phyloP scores from a whole-genome alignment of 2,888 invertebrate species.

The Teleogryllus oceanicus region DNA sequence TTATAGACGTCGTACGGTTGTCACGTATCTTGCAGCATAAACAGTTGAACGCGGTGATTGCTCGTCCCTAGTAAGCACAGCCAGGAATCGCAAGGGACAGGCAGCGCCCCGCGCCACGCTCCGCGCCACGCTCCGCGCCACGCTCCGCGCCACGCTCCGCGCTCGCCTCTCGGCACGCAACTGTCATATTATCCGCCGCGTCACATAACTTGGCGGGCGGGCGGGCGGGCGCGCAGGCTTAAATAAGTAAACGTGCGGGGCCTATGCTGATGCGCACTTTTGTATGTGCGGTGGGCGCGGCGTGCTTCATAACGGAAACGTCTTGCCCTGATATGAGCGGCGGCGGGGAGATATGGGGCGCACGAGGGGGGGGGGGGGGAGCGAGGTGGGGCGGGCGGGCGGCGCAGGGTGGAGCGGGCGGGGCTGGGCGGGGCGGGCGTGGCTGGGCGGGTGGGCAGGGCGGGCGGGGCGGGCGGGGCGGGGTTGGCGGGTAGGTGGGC shows the following conservation, averaged over 20 bases:
- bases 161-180: not conserved
- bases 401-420: too few relatives aligned
- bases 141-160: not conserved
- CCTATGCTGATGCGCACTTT: not conserved
- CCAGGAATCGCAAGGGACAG: too few relatives aligned
- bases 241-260: not conserved
- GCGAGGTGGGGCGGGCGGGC: too few relatives aligned
- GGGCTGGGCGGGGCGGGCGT: too few relatives aligned
- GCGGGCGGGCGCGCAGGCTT: not conserved
- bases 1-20: too few relatives aligned
- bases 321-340: slow-evolving; percentile 3
- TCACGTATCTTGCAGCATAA: too few relatives aligned
- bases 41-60: too few relatives aligned
- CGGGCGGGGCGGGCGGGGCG: too few relatives aligned
- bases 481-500: too few relatives aligned
- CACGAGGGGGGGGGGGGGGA: not conserved
- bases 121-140: not conserved
- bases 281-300: not conserved
- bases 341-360: not conserved
- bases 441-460: too few relatives aligned
- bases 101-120: not conserved
- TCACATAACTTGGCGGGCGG: not conserved
- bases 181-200: slow-evolving; percentile 2
- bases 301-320: not conserved
- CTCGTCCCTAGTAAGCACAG: too few relatives aligned